Conservation (phyloP, 2,113 vertebrate genomes). For the Pantherophis guttatus region DNA sequence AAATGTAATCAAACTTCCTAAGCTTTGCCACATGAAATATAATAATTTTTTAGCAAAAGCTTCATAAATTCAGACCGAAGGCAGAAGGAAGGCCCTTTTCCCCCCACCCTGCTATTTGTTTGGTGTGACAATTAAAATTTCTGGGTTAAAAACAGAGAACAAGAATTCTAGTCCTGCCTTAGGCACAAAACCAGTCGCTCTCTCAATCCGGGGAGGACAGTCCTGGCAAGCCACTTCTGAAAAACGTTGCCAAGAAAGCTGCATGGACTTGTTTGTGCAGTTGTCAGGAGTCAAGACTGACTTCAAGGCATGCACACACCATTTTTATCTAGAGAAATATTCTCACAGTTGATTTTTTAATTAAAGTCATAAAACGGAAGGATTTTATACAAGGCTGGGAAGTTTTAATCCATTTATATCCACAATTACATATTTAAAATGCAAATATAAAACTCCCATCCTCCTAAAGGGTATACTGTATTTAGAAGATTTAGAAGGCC, state of each 20-base stretch:
- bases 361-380: not conserved
- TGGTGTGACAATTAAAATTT: not conserved
- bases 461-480: not conserved
- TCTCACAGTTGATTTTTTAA: not conserved
- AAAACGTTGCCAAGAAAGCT: not conserved
- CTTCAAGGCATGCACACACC: not conserved
- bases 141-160: not conserved
- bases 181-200: not conserved
- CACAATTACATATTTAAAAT: conserved; percentile 1
- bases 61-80: conserved; percentile 6
- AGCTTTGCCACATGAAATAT: not conserved
- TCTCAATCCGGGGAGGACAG: not conserved
- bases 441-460: not conserved
- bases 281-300: not conserved
- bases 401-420: not conserved
- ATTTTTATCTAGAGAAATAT: not conserved
- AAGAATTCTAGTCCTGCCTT: not conserved
- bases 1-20: conserved; percentile 12
- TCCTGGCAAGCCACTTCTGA: not conserved
- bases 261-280: not conserved
- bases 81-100: not conserved
- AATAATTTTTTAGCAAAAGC: conserved; percentile 12
- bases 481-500: not conserved
- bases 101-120: not conserved
- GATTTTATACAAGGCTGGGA: not conserved